Evolutionary conservation across 2,113 vertebrate genomes (phyloP).

Genomic region (Rhinolophus sinicus): DNA sequence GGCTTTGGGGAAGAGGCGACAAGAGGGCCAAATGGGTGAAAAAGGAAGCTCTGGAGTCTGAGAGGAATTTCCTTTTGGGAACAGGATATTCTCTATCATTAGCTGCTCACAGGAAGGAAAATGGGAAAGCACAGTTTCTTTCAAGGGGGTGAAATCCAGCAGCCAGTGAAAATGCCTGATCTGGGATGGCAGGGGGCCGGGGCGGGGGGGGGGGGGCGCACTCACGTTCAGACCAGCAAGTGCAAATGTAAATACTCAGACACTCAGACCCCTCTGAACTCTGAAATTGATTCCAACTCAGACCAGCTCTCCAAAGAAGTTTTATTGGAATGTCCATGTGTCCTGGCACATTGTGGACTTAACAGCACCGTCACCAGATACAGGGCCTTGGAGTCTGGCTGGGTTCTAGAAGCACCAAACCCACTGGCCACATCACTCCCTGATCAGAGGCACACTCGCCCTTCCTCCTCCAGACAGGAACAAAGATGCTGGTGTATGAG

Average conservation of each 20-base stretch:
- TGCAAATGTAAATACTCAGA: constrained; percentile 63
- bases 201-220: not conserved
- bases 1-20: not conserved
- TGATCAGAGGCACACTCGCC: not conserved
- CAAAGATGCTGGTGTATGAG: fast-evolving
- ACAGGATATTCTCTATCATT: constrained; percentile 86
- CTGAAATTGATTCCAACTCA: constrained; percentile 46
- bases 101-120: constrained; percentile 84
- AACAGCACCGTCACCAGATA: not conserved
- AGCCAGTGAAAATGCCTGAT: constrained; percentile 76
- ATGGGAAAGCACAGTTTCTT: constrained; percentile 84
- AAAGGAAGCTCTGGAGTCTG: constrained; percentile 79
- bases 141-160: constrained; percentile 73
- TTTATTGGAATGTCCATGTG: not conserved
- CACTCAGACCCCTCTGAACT: constrained; percentile 71
- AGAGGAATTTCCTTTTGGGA: constrained; percentile 83
- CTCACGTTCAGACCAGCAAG: constrained; percentile 31
- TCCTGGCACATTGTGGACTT: not conserved
- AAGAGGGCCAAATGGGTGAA: constrained; percentile 76
- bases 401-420: not conserved
- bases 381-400: not conserved
- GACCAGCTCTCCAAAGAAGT: not conserved
- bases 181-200: constrained; percentile 56
- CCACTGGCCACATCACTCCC: not conserved
- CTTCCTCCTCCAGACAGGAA: not conserved